These are phyloP conservation scores for Rhynchotus rufescens DNA, from an alignment of 2,797 vertebrate species.

Conservation along the genomic window DNA sequence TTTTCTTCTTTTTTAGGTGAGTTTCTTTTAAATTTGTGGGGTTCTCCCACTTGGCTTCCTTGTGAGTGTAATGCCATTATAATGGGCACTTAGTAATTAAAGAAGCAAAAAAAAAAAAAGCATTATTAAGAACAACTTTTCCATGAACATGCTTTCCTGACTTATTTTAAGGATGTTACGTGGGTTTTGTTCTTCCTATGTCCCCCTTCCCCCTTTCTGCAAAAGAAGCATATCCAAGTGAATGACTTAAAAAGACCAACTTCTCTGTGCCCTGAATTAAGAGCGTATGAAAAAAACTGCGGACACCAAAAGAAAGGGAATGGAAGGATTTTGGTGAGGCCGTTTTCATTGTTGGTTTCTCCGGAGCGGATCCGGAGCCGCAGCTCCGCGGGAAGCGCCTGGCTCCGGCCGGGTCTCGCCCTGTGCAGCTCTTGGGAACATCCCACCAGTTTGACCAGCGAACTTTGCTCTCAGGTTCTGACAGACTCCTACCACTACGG, in stretches of 20 bases:
- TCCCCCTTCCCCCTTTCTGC: neutral
- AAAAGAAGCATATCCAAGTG: accelerated
- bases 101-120: neutral
- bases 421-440: neutral
- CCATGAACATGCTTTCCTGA: neutral
- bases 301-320: neutral
- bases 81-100: neutral
- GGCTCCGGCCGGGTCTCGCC: neutral
- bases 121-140: neutral
- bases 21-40: neutral
- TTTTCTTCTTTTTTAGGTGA: neutral
- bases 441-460: neutral
- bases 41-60: neutral
- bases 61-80: neutral
- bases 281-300: neutral
- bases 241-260: neutral
- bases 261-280: neutral
- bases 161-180: neutral
- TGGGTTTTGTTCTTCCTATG: neutral
- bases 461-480: slow-evolving; percentile 71
- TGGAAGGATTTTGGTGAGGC: neutral
- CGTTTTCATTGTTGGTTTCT: accelerated
- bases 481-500: slow-evolving; percentile 59
- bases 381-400: neutral
- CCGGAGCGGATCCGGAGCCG: neutral